Percentiles rank a stretch among this genome's conserved stretches.
These are phyloP conservation scores for Sander lucioperca DNA, from an alignment of 2,113 vertebrate species.

Conservation along the genomic window DNA sequence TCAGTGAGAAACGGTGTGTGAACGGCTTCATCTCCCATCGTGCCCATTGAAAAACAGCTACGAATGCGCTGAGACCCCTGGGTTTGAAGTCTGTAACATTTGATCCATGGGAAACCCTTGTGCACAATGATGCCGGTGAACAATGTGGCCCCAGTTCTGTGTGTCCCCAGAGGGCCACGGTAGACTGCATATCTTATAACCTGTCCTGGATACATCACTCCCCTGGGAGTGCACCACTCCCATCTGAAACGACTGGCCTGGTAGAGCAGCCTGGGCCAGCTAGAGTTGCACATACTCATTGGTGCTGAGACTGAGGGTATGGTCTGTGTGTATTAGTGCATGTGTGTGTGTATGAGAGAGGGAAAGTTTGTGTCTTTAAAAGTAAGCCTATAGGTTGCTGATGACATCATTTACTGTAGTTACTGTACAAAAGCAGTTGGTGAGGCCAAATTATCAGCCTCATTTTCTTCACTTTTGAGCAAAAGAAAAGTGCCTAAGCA, in stretches of 20 bases:
- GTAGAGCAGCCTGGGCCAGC: conserved; percentile 30
- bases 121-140: conserved; percentile 75
- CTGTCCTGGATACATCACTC: conserved; percentile 80
- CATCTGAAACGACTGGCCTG: conserved; percentile 53
- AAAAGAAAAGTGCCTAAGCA: not conserved
- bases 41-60: conserved; percentile 69
- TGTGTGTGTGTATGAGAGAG: conserved; percentile 4
- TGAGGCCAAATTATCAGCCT: not conserved
- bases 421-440: not conserved
- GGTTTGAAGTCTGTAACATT: conserved; percentile 77
- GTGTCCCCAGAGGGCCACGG: conserved; percentile 74
- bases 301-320: conserved; percentile 31
- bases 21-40: conserved; percentile 69
- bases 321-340: conserved; percentile 15
- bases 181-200: conserved; percentile 77
- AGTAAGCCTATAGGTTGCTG: not conserved
- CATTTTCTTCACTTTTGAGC: conserved; percentile 1
- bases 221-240: conserved; percentile 70
- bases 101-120: conserved; percentile 83
- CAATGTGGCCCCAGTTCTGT: conserved; percentile 78
- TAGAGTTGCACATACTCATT: conserved; percentile 54
- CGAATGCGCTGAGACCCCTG: conserved; percentile 73
- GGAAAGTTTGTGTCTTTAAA: conserved; percentile 7
- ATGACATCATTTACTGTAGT: conserved; percentile 15
- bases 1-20: conserved; percentile 64